A percentile compares a stretch with the other conserved stretches of the same genome.
Conservation (phyloP, 2,797 vertebrate genomes). For the Silurus lanzhouensis region DNA sequence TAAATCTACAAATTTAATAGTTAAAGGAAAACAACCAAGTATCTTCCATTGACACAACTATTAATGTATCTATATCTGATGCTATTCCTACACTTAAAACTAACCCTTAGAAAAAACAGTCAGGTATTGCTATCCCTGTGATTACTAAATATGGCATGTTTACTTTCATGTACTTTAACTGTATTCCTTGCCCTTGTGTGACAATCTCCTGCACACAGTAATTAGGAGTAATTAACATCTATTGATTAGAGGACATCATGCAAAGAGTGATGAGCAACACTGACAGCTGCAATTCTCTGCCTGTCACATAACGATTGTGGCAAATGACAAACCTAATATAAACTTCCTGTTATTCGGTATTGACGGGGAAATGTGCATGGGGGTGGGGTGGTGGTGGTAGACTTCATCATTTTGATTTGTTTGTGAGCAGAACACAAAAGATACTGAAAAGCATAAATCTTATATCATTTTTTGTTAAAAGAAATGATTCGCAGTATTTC, state of each 20-base stretch:
- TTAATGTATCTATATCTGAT: neutral
- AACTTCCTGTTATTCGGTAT: conserved; percentile 56
- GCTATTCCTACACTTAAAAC: neutral
- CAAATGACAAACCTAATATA: conserved; percentile 55
- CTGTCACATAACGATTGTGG: conserved; percentile 54
- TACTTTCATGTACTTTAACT: conserved; percentile 36
- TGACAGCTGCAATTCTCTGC: conserved; percentile 64
- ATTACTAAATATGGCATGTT: neutral
- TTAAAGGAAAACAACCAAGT: neutral
- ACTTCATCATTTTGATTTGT: conserved; percentile 56
- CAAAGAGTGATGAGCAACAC: conserved; percentile 65
- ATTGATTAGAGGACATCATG: conserved; percentile 60
- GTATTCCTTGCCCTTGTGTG: conserved; percentile 48
- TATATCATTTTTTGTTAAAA: neutral
- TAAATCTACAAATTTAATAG: neutral
- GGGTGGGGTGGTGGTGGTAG: conserved; percentile 43
- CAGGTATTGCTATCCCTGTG: neutral
- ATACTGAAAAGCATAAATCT: neutral
- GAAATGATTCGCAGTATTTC: neutral
- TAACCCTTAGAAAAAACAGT: neutral
- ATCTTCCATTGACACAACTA: neutral
- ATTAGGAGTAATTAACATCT: conserved; percentile 63
- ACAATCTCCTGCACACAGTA: conserved; percentile 36
- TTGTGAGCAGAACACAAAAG: neutral
- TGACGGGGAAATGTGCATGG: conserved; percentile 46